A percentile compares a stretch with the other conserved stretches of the same genome.
Conservation (phyloP, 2,797 vertebrate species). For the Cyprinella venusta region DNA sequence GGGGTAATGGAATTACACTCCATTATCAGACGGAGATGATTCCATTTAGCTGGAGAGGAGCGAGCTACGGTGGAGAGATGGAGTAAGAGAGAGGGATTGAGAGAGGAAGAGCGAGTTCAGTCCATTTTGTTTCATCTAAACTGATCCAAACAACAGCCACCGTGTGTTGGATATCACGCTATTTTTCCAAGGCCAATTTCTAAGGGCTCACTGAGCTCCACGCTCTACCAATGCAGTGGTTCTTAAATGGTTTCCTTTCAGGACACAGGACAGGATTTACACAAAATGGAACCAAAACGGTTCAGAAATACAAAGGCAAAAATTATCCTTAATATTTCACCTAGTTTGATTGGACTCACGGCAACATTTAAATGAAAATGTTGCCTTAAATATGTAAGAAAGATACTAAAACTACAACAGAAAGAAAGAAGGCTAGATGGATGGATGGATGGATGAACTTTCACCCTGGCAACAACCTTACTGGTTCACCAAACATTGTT, state of each 20-base stretch:
- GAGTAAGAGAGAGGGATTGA: constrained; percentile 27
- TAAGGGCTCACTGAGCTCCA: constrained; percentile 4
- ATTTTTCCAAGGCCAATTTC: constrained; percentile 22
- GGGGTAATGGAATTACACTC: constrained; percentile 65
- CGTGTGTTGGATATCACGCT: background rate
- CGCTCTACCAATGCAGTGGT: background rate
- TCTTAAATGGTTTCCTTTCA: background rate
- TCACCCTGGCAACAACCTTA: no score
- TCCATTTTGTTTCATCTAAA: constrained; percentile 46
- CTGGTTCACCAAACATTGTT: no score
- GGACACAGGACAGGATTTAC: background rate
- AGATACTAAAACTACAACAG: background rate
- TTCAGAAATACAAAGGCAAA: background rate
- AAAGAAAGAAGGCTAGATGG: no score
- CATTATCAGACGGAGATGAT: constrained; percentile 66
- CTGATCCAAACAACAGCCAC: constrained; percentile 46
- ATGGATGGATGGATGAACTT: no score
- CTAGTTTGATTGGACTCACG: background rate
- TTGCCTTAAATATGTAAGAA: background rate
- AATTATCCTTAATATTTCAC: background rate
- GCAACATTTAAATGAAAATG: no score
- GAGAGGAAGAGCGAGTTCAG: constrained; percentile 24
- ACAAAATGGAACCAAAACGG: background rate
- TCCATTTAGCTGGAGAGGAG: constrained; percentile 47
- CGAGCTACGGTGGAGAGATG: constrained; percentile 33